phyloP scores from a whole-genome alignment of 2,888 invertebrate species.

The Platycnemis pennipes region DNA sequence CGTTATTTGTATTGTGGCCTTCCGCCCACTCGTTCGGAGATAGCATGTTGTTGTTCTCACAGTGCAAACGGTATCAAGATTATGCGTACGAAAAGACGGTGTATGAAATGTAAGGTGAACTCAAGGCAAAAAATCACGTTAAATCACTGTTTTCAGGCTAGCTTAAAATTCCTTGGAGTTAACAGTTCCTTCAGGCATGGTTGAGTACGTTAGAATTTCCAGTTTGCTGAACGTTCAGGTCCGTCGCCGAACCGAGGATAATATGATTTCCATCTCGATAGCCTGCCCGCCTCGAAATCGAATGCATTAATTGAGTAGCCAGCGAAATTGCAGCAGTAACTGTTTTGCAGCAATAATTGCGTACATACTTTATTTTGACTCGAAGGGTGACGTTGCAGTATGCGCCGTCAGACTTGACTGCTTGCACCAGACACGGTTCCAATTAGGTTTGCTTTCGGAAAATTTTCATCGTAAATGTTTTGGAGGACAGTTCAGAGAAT shows the following conservation, averaged over 20 bases:
- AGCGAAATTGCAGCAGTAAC: not conserved
- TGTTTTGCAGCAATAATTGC: not conserved
- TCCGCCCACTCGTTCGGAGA: no score
- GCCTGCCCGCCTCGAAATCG: not conserved
- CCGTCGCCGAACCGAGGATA: not conserved
- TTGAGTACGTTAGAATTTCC: not conserved
- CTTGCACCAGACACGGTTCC: no score
- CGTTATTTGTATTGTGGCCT: no score
- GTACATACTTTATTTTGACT: no score
- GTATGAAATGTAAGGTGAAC: not conserved
- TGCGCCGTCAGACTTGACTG: no score
- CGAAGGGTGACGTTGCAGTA: no score
- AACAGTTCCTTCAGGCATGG: not conserved
- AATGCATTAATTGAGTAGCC: not conserved
- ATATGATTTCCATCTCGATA: not conserved
- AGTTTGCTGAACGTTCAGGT: not conserved
- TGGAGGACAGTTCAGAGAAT: no score
- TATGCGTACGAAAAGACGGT: not conserved
- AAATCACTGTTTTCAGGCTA: not conserved
- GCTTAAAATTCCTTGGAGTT: not conserved
- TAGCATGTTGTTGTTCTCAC: not conserved
- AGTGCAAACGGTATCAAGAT: not conserved
- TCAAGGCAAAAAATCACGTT: not conserved
- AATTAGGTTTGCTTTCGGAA: no score
- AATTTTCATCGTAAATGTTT: no score